A percentile compares a stretch with the other conserved stretches of the same genome.
Conservation (phyloP, 37 sponge, comb jelly and placozoan genomes). For the Dysidea cf. avara region DNA sequence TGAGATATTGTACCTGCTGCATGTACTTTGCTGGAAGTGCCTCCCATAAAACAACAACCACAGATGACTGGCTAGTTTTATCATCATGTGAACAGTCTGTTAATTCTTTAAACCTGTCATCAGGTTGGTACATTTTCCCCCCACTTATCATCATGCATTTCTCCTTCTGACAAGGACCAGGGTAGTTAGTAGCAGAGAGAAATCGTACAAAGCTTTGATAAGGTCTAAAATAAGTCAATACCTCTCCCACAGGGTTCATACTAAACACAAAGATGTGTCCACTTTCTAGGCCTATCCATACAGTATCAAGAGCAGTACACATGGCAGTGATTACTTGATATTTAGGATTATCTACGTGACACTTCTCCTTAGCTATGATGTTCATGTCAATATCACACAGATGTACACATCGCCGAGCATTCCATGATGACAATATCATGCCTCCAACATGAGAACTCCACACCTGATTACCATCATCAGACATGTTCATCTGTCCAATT, state of each 20-base stretch:
- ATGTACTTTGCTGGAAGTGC: too few species aligned
- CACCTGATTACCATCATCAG: conserved; percentile 26
- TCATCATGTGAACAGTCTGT: too few species aligned
- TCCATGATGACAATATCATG: conserved; percentile 50
- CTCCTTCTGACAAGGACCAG: too few species aligned
- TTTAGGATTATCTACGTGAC: too few species aligned
- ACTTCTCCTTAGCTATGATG: too few species aligned
- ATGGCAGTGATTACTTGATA: conserved; percentile 63
- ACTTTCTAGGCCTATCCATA: conserved; percentile 52
- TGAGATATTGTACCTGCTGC: too few species aligned
- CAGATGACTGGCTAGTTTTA: too few species aligned
- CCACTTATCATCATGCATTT: too few species aligned
- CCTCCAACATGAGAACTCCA: conserved; percentile 75
- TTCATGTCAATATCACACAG: conserved; percentile 24
- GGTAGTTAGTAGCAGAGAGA: too few species aligned
- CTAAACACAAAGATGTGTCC: conserved; percentile 72
- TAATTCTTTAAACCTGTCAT: too few species aligned
- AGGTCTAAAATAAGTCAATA: conserved; percentile 38
- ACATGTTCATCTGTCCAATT: conserved; percentile 42
- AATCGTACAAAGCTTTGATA: conserved; percentile 55
- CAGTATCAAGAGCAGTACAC: conserved; percentile 55
- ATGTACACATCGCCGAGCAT: conserved; percentile 21
- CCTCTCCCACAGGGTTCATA: conserved; percentile 14
- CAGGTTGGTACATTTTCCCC: too few species aligned
- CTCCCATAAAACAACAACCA: too few species aligned